phyloP scores from a whole-genome alignment of 2,113 vertebrate species.

The Casuarius casuarius region DNA sequence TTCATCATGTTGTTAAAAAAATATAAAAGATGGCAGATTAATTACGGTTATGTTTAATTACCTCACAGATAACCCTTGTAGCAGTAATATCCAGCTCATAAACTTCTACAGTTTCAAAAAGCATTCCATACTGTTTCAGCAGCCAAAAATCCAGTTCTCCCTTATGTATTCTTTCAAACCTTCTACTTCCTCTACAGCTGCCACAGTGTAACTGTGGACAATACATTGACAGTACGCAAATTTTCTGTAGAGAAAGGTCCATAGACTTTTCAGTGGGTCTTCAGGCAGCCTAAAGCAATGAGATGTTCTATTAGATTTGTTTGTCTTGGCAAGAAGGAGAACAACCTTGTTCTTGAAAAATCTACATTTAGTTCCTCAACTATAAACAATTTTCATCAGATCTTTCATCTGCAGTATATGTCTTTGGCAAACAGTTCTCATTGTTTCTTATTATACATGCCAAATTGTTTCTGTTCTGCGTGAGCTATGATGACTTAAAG shows the following conservation, averaged over 20 bases:
- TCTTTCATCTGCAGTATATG: slow-evolving; percentile 59
- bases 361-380: slow-evolving; percentile 37
- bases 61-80: slow-evolving; percentile 22
- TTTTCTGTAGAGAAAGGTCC: slow-evolving; percentile 9
- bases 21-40: neutral
- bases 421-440: slow-evolving; percentile 54
- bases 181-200: slow-evolving; percentile 63
- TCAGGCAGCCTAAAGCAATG: slow-evolving; percentile 40
- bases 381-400: slow-evolving; percentile 65
- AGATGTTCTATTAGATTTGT: slow-evolving; percentile 53
- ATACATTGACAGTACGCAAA: slow-evolving; percentile 13
- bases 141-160: slow-evolving; percentile 53
- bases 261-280: slow-evolving; percentile 26
- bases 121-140: neutral
- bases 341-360: slow-evolving; percentile 50
- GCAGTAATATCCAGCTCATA: slow-evolving; percentile 1
- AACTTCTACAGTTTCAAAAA: slow-evolving; percentile 37
- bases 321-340: slow-evolving; percentile 54
- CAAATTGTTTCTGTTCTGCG: slow-evolving; percentile 55
- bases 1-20: neutral
- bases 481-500: slow-evolving; percentile 24
- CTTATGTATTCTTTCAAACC: slow-evolving; percentile 35
- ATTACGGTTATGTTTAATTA: neutral
- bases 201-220: slow-evolving; percentile 19
- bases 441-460: slow-evolving; percentile 58